Evolutionary conservation across 2,797 vertebrate genomes (phyloP).

Genomic region (Coracias cyanogaster): DNA sequence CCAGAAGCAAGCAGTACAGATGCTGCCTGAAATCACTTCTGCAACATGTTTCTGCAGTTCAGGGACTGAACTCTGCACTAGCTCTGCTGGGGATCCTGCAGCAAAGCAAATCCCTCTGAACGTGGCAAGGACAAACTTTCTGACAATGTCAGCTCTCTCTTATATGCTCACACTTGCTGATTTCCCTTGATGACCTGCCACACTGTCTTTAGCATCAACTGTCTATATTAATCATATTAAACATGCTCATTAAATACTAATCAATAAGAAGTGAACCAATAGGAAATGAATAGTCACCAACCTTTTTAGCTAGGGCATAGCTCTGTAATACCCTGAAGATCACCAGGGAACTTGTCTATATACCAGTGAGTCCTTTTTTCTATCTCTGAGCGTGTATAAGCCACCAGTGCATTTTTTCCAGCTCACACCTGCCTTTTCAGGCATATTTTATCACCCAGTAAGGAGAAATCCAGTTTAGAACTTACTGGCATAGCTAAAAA

Average conservation of each 20-base stretch:
- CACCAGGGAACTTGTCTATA: not conserved
- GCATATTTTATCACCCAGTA: not conserved
- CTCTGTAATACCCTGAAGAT: not conserved
- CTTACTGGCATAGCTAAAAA: not conserved
- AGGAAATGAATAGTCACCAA: not conserved
- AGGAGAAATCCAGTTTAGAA: constrained; percentile 4
- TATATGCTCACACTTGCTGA: not conserved
- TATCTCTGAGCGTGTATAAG: not conserved
- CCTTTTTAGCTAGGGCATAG: not conserved
- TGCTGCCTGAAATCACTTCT: not conserved
- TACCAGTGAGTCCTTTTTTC: not conserved
- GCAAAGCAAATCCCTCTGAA: not conserved
- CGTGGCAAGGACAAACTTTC: not conserved
- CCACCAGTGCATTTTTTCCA: not conserved
- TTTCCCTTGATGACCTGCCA: not conserved
- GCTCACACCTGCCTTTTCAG: not conserved
- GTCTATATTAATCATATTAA: not conserved
- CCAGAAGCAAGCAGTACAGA: not conserved
- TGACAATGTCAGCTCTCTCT: not conserved
- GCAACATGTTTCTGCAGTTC: not conserved
- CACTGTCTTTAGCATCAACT: not conserved
- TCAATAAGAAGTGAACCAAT: not conserved
- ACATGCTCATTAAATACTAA: not conserved
- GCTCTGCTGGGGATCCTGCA: not conserved
- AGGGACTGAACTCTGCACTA: not conserved